Base-by-base conservation (phyloP, 1,140 invertebrate genomes). In the Lepidurus arcticus region DNA sequence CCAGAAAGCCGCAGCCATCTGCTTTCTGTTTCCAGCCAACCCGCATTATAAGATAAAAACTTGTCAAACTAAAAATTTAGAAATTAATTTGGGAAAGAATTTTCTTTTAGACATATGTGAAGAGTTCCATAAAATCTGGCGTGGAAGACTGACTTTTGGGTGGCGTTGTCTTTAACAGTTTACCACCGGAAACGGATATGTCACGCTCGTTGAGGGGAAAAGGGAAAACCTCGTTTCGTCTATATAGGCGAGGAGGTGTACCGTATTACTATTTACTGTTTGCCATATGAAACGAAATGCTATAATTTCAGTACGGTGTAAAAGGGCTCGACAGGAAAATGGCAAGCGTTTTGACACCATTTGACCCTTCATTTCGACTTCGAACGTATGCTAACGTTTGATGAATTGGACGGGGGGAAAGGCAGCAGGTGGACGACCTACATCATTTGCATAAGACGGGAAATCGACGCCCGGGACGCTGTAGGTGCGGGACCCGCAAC, bases 161-260 rank as follows among this genome's bases (percentile, higher is more conserved):
- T 65, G 53, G 53, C 53, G 53, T 65, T 65, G 53, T 65, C 53
- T 65, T 65, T 65, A 16, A 7, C 16, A 65, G 53, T 65, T 65
- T 65, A 65, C 53, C 53, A 65, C 53, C 53, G 53, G 53, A 65
- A 65, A 65, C 53, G 53, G 53, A 65, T 65, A 65, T 65, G 53
- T 65, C 53, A 65, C 53, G 53, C 53, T 65, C 21, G 53, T 65
- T 65, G 53, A 65, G 53, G 53, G 53, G 5, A 65, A 65, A 65
- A 65, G 53, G 21, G 53, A 65, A 65, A 65, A 65, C 53, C 53
- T 65, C 34, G 2, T 34, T 65, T 65, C 53, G 53, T 7, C 53
- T 65, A n/a, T 21, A 65, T 16, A 65, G 21, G 53, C 53, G 53
- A 65, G 13, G 53, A 65, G 53, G 53, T 65, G 53, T 65, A 65